Base-by-base conservation (phyloP, 2,888 invertebrate species). In the Thelaira solivaga region DNA sequence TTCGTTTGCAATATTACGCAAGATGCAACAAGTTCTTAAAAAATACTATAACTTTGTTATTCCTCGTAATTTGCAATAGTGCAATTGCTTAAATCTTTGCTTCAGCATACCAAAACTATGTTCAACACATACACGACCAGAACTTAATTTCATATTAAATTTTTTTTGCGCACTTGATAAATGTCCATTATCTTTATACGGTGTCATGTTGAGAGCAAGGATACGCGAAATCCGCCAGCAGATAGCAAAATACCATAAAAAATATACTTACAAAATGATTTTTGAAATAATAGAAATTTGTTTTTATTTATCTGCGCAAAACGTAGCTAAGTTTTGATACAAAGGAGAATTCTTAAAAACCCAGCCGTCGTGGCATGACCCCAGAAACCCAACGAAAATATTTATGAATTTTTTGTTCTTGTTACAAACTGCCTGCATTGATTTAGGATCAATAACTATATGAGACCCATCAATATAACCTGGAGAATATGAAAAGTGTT, bases 381-480 rank as follows among this genome's bases (percentile, higher is more conserved):
- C 45, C 1, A 57, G 59, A 43, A 43, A 43, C 5, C 43, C 59
- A 20, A 59, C 39, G 5, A 59, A 59, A 18, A 41, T 41, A 39
- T 41, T 24, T 5, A 41, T 26, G n/a, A 59, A 59, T 16, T 59
- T 59, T 41, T 55, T 68, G 5, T 8, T 39, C 24, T 68, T 34
- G 20, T 67, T 26, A 16, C 55, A 67, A 11, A 55, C 20, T n/a
- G 43, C 67, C 16, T 67, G 55, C 24, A 68, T 39, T 1, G 16
- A n/a, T n/a, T n/a, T n/a, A n/a, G n/a, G n/a, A n/a, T n/a, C n/a
- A n/a, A n/a, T n/a, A n/a, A n/a, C n/a, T n/a, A n/a, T n/a, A n/a
- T n/a, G n/a, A n/a, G n/a, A n/a, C n/a, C 55, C 55, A 39, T 67
- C 67, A 31, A 53, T 67, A 36, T 41, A 49, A 53, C 53, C 67